Base-by-base conservation (phyloP, 2,797 vertebrate genomes). In the Rallus crepitans region DNA sequence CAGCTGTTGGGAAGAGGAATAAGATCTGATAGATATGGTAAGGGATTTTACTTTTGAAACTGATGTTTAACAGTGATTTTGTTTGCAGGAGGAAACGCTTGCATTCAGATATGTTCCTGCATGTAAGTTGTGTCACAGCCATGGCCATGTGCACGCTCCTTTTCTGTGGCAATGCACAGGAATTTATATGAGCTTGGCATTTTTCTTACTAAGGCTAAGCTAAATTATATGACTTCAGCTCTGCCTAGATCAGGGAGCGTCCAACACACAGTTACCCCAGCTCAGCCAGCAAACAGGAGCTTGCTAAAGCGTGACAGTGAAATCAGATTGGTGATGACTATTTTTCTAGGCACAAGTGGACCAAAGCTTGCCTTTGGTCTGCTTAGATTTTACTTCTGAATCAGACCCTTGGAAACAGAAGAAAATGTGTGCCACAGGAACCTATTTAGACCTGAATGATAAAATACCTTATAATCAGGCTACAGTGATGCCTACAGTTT, bases 231-330 rank as follows among this genome's bases (percentile, higher is more conserved):
- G 65, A 35, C 24, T 80, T 84, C 30, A n/a, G 14, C 28, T 56
- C 65, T 3, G 4, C 35, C n/a, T 64, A 21, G 16, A 30, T 8
- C 72, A 60, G n/a, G 27, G 12, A 80, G 13, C 37, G 86, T 53
- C 14, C 57, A 39, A 37, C 0, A 0, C 11, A 42, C 1, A 20
- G 5, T 66, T 63, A 59, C 4, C 7, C 33, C 24, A 76, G 13
- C 12, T 52, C 48, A 90, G 40, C 11, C 11, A 33, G 28, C 8
- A 60, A 66, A 76, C 0, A 0, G 15, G 14, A 55, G 7, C 25
- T 53, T 79, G 30, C 12, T 91, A 37, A 78, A 9, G 1, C 5
- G 2, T 20, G 37, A 28, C 31, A 27, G 21, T 50, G 45, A 75
- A 88, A 71, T 71, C 15, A 2, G 3, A 3, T 14, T 79, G 30